Evolutionary conservation across 92 coral and sea anemone species (phyloP).

Genomic region (Zoanthus sansibaricus): DNA sequence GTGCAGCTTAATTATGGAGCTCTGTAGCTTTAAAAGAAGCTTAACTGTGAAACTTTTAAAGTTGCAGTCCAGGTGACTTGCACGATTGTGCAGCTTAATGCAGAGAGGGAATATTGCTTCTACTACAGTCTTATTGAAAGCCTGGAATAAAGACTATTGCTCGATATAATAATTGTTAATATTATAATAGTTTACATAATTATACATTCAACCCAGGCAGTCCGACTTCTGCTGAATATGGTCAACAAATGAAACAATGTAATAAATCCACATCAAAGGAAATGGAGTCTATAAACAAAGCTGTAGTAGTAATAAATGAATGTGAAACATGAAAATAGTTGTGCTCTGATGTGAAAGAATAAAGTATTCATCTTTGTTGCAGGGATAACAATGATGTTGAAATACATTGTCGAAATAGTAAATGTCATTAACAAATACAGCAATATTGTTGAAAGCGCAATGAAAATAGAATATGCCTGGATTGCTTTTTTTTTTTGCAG

Average conservation of each 20-base stretch:
- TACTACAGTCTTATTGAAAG: background rate
- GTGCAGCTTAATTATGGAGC: slow-evolving; percentile 48
- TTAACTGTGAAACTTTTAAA: background rate
- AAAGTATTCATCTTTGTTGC: slow-evolving; percentile 27
- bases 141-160: background rate
- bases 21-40: slow-evolving; percentile 33
- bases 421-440: background rate
- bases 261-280: background rate
- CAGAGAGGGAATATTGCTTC: background rate
- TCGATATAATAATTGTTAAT: too few species aligned
- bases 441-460: background rate
- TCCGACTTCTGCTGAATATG: background rate
- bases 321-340: background rate
- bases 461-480: slow-evolving; percentile 4
- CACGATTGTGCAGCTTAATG: background rate
- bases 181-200: background rate
- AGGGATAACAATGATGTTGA: slow-evolving; percentile 10
- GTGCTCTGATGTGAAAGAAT: background rate
- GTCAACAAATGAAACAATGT: background rate
- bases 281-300: background rate
- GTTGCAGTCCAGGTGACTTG: slow-evolving; percentile 23
- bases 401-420: background rate
- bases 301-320: background rate
- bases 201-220: background rate
- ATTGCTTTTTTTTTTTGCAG: slow-evolving; percentile 25